Evolutionary conservation across 2,113 vertebrate genomes (phyloP).

Genomic region (Etheostoma cragini): DNA sequence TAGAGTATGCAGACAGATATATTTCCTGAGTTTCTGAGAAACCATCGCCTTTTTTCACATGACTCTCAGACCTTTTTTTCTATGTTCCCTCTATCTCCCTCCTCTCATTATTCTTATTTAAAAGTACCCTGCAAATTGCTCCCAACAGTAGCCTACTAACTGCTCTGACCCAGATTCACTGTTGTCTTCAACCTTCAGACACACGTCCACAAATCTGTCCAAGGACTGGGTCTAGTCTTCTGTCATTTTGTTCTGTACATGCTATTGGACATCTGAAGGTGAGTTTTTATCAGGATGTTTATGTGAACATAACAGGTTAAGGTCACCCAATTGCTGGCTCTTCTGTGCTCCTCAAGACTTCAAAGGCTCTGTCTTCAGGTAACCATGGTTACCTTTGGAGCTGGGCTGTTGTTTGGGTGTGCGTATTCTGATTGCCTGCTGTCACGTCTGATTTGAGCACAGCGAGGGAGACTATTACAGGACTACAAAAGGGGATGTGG

Average conservation of each 20-base stretch:
- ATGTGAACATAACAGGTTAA: slow-evolving; percentile 44
- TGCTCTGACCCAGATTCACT: slow-evolving; percentile 75
- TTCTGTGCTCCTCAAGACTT: slow-evolving; percentile 48
- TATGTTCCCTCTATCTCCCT: neutral
- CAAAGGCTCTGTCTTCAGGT: slow-evolving; percentile 69
- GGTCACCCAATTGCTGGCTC: slow-evolving; percentile 46
- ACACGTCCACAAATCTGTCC: neutral
- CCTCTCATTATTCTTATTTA: slow-evolving; percentile 2
- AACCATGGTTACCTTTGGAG: slow-evolving; percentile 75
- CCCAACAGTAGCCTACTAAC: slow-evolving; percentile 32
- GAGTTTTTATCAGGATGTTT: slow-evolving; percentile 15
- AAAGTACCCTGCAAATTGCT: slow-evolving; percentile 51
- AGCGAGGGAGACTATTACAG: slow-evolving; percentile 50
- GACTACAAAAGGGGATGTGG: slow-evolving; percentile 37
- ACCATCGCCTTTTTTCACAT: slow-evolving; percentile 1
- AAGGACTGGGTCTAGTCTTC: neutral
- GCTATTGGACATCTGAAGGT: slow-evolving; percentile 1
- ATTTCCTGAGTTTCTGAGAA: slow-evolving; percentile 13
- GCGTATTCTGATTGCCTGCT: slow-evolving; percentile 67
- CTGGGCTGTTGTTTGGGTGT: slow-evolving; percentile 55
- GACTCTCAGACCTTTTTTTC: slow-evolving; percentile 16
- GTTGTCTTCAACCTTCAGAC: slow-evolving; percentile 22
- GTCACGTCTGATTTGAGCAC: slow-evolving; percentile 72
- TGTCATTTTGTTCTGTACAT: neutral
- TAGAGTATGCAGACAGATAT: slow-evolving; percentile 1